Percentiles rank a stretch among this genome's conserved stretches.
Conservation (phyloP, 2,888 invertebrate species). For the Neria commutata region DNA sequence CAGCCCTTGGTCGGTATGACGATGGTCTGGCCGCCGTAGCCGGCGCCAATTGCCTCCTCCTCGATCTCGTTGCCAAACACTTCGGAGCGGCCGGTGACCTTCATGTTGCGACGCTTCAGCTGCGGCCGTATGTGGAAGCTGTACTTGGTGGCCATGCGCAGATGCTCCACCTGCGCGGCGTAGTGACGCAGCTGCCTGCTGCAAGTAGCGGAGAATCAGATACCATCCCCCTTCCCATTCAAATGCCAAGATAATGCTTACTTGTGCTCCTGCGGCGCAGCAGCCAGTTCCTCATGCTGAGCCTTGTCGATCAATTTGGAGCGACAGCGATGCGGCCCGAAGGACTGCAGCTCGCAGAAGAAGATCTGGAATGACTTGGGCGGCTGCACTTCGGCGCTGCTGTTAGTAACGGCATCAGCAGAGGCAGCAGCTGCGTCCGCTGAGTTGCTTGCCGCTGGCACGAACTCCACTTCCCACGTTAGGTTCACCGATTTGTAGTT, state of each 20-base stretch:
- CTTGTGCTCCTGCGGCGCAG: no score
- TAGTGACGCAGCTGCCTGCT: slow-evolving; percentile 62
- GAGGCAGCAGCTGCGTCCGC: slow-evolving; percentile 35
- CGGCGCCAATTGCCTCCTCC: slow-evolving; percentile 57
- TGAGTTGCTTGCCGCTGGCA: slow-evolving; percentile 36
- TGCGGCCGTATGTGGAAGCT: slow-evolving; percentile 76
- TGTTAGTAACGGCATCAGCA: slow-evolving; percentile 38
- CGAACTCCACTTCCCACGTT: slow-evolving; percentile 62
- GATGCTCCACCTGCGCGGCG: slow-evolving; percentile 69
- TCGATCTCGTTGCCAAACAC: slow-evolving; percentile 61
- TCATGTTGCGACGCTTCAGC: slow-evolving; percentile 64
- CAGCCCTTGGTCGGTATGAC: slow-evolving; percentile 84
- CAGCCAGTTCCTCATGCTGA: slow-evolving; percentile 29
- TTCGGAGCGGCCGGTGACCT: slow-evolving; percentile 58
- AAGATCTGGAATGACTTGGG: slow-evolving; percentile 72
- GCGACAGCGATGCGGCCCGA: slow-evolving; percentile 78
- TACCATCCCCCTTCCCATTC: no score
- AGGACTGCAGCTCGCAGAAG: slow-evolving; percentile 80
- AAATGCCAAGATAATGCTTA: no score
- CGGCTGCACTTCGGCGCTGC: slow-evolving; percentile 56
- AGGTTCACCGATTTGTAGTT: slow-evolving; percentile 62
- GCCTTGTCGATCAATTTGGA: slow-evolving; percentile 62
- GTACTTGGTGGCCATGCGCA: slow-evolving; percentile 83
- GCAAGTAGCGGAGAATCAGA: no score
- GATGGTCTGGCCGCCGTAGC: slow-evolving; percentile 70